Evolutionary conservation across 2,113 vertebrate species (phyloP).

Genomic region (Mormyrus lacerda): DNA sequence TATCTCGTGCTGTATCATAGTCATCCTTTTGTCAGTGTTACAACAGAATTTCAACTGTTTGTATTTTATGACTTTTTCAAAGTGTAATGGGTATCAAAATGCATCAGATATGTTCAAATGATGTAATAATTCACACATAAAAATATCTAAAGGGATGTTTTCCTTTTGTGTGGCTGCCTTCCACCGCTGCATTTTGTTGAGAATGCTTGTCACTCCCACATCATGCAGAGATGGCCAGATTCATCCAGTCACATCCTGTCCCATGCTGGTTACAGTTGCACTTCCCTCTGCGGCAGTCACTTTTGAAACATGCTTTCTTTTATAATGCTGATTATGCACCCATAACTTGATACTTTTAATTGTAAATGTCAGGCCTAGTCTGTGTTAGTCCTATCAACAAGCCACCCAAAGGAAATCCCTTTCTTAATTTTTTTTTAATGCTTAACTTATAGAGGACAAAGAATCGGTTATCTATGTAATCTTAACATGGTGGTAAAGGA

Average conservation of each 20-base stretch:
- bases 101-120: neutral
- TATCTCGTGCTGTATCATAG: neutral
- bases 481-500: conserved; percentile 9
- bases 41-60: neutral
- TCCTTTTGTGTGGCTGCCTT: neutral
- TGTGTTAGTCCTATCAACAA: neutral
- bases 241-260: neutral
- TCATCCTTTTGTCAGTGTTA: neutral
- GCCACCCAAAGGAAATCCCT: neutral
- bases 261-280: neutral
- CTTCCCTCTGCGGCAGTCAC: neutral
- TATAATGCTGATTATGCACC: neutral
- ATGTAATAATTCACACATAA: neutral
- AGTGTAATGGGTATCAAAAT: neutral
- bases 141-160: neutral
- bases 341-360: neutral
- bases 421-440: neutral
- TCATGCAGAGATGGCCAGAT: neutral
- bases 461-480: conserved; percentile 18
- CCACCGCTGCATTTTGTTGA: neutral
- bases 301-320: neutral
- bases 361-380: neutral
- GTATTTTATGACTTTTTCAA: neutral
- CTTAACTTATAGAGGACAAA: neutral
- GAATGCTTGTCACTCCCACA: neutral